These are phyloP conservation scores for Pluvialis apricaria DNA, from an alignment of 2,113 vertebrate genomes.

Conservation along the genomic window DNA sequence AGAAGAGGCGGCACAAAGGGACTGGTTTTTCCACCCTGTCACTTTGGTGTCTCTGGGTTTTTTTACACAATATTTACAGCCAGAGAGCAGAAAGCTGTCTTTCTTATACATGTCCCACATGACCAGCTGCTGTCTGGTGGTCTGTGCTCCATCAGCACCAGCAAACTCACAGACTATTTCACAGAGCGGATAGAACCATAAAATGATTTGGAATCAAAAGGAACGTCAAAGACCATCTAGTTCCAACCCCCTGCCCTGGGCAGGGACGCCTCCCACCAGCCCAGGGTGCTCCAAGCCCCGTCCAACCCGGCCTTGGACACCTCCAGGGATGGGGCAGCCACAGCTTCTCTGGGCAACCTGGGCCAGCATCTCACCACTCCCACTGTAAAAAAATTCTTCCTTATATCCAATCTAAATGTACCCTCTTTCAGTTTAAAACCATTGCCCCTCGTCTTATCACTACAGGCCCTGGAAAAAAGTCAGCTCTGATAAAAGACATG, in stretches of 20 bases:
- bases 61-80: rapidly evolving
- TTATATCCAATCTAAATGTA: neutral
- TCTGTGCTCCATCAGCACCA: neutral
- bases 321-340: neutral
- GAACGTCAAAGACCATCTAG: neutral
- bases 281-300: neutral
- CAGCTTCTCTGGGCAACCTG: neutral
- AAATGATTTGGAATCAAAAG: neutral
- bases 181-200: no score
- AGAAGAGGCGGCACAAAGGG: neutral
- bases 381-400: neutral
- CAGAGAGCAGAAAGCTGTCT: neutral
- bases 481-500: neutral
- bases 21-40: no score
- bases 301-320: neutral
- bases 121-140: neutral
- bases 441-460: neutral
- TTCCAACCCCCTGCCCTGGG: no score
- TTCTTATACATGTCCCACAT: rapidly evolving
- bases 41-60: neutral
- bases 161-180: rapidly evolving
- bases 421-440: neutral
- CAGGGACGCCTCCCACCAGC: neutral
- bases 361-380: rapidly evolving
- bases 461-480: neutral